Base-by-base conservation (phyloP, 92 coral and sea anemone species). In the Desmophyllum pertusum region DNA sequence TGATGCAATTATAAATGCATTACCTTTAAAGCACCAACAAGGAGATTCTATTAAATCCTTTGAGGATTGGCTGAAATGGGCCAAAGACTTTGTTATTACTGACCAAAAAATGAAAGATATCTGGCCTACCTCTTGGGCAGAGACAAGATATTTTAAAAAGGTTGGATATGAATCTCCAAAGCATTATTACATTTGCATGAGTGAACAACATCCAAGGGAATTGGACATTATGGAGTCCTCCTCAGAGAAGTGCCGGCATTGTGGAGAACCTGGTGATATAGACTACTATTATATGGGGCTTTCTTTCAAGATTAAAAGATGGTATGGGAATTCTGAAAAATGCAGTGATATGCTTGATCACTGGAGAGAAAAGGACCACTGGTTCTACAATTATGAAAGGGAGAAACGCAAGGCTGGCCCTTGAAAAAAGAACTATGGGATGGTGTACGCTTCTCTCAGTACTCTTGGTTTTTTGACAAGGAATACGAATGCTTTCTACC, bases 41-140 rank as follows among this genome's bases (percentile, higher is more conserved):
- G 93, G 85, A 69, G 93, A 90, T 65, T 86, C 93, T 48, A 90
- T 90, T 51, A 86, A 77, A 59, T 90, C 90, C 27, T 90, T 89
- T 90, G 93, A 86, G 70, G 90, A 83, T 64, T 86, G 93, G 88
- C 77, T 86, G 1, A 90, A 77, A 82, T 86, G 87, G 90, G 90
- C 90, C 19, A 90, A 86, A 83, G 87, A 90, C 69, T 86, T 61
- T 89, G 89, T 89, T 73, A 86, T 90, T 35, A 86, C 90, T 77
- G 90, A 90, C 30, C 85, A 86, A 67, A 71, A 45, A 78, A 50
- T 90, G 84, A 90, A 86, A 66, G 88, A 83, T 71, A 57, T 63
- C 19, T 86, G 90, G 93, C 90, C 90, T 79, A 89, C 92, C 76
- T 66, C 88, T 59, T 86, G 93, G 93, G 35, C 83, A 63, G 93